These are phyloP conservation scores for Suillia variegata DNA, from an alignment of 2,888 invertebrate species.

Conservation along the genomic window DNA sequence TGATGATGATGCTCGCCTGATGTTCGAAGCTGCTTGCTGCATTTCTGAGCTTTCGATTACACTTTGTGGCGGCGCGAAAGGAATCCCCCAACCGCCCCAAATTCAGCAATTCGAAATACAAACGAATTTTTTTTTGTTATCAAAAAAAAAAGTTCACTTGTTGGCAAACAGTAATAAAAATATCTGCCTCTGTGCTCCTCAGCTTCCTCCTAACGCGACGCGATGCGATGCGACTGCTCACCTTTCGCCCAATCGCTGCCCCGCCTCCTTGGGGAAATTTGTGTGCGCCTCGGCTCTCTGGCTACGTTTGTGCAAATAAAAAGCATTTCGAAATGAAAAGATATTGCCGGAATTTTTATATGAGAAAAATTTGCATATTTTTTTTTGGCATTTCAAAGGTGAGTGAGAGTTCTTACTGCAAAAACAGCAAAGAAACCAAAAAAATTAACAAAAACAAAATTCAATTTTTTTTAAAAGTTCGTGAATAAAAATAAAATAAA, in stretches of 20 bases:
- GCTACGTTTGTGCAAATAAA: neutral
- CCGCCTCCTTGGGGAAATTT: slow-evolving; percentile 2
- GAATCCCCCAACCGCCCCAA: neutral
- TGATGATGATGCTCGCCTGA: no score
- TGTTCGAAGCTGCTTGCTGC: no score
- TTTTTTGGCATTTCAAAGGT: neutral
- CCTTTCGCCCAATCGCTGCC: no score
- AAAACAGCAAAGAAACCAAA: neutral
- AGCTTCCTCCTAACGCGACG: no score
- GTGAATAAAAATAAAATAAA: no score
- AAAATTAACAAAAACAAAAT: neutral
- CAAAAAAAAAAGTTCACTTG: slow-evolving; percentile 1
- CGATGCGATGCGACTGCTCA: no score
- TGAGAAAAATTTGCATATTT: slow-evolving; percentile 4
- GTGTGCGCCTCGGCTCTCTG: neutral
- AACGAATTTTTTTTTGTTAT: neutral
- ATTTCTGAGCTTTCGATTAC: slow-evolving; percentile 2
- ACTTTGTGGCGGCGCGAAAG: neutral
- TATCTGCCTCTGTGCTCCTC: neutral
- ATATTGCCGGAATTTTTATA: slow-evolving; percentile 3
- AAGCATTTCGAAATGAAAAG: slow-evolving; percentile 5
- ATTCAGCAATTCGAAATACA: neutral
- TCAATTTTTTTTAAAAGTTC: neutral
- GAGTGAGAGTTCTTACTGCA: no score
- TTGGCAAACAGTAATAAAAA: slow-evolving; percentile 1